Evolutionary conservation across 2,888 invertebrate genomes (phyloP).

Genomic region (Drosophila macrospina): DNA sequence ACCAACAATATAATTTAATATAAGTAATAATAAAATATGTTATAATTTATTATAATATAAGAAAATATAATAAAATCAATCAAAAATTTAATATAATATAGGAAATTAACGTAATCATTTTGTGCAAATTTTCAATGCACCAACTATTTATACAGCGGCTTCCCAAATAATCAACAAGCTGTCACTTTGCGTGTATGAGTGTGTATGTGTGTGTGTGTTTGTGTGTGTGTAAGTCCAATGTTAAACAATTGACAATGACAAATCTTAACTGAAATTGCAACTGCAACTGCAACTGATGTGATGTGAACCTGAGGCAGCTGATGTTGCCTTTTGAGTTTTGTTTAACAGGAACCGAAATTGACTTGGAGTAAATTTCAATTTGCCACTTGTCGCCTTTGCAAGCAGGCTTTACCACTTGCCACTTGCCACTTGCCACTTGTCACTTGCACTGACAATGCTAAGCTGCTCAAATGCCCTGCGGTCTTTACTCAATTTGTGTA

Average conservation of each 20-base stretch:
- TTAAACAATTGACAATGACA: neutral
- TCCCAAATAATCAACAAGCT: neutral
- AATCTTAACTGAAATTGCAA: slow-evolving; percentile 1
- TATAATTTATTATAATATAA: no score
- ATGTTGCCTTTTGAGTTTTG: slow-evolving; percentile 13
- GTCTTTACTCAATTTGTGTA: slow-evolving; percentile 60
- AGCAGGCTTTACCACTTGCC: slow-evolving; percentile 4
- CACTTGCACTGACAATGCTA: slow-evolving; percentile 21
- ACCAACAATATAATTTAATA: no score
- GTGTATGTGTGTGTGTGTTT: no score
- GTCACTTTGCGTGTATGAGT: neutral
- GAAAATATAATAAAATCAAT: no score
- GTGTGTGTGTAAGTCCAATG: neutral
- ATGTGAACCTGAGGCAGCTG: no score
- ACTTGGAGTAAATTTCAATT: slow-evolving; percentile 31
- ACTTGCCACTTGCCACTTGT: slow-evolving; percentile 19
- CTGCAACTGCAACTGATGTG: slow-evolving; percentile 3
- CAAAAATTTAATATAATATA: no score
- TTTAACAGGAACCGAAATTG: slow-evolving; percentile 6
- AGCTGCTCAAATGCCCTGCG: slow-evolving; percentile 48
- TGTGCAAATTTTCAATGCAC: no score
- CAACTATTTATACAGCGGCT: neutral
- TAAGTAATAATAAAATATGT: no score
- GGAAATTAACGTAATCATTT: no score
- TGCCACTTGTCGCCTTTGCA: slow-evolving; percentile 23